Base-by-base conservation (phyloP, 2,888 invertebrate species). In the Lasioglossum oenotherae region DNA sequence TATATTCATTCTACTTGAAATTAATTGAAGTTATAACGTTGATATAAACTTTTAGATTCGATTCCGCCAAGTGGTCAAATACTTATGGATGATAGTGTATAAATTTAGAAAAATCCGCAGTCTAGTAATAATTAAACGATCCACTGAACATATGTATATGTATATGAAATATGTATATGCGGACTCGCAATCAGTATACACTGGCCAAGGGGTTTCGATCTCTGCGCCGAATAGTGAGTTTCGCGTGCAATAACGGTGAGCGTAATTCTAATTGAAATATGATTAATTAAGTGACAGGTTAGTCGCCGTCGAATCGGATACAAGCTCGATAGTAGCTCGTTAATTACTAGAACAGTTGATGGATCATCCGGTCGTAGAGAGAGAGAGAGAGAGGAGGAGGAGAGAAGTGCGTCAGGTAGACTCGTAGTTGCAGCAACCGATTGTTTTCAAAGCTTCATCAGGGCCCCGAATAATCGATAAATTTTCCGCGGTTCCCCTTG, bases 341-440 rank as follows among this genome's bases (percentile, higher is more conserved):
- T 91, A 91, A 91, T 91, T 91, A 92, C 82, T 84, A 53, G 80
- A 83, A 78, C 73, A 78, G 85, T 88, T 92, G 92, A 92, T 91
- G 86, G 87, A 91, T 92, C 83, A 80, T 84, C 69, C 72, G 57
- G 16, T 38, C 74, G 64, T 64, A 64, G 27, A 64, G 60, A 4
- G 27, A 27, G 60, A 27, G 60, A 14, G 14, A n/a, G 57, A 27
- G 23, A n/a, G n/a, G 27, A 16, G 60, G 14, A 5, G 16, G 27
- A 31, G 27, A 16, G 27, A 8, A 6, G 64, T 2, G 19, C 5
- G 64, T 80, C 74, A 60, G 79, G 35, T 77, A 35, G n/a, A 67
- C 73, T 53, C 72, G 64, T 44, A 74, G 74, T 84, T 53, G 60
- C 44, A n/a, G 31, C 69, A 60, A 41, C 60, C 77, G 77, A 85